A percentile compares a stretch with the other conserved stretches of the same genome.
phyloP scores from a whole-genome alignment of 2,113 vertebrate genomes.

The Chaetura pelagica region DNA sequence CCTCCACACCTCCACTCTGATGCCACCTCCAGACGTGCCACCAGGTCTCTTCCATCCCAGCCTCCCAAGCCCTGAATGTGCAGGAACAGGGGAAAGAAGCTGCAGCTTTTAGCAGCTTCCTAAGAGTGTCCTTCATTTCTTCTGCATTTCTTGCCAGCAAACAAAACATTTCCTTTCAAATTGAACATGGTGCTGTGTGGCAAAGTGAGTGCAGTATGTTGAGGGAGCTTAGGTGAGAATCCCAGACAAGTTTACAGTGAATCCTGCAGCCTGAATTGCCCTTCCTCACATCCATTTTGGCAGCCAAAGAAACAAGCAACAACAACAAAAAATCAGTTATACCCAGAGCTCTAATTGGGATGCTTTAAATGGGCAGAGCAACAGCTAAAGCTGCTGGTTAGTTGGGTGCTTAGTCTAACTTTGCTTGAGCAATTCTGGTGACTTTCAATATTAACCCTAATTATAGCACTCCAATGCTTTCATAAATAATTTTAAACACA shows the following conservation, averaged over 20 bases:
- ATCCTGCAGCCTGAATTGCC: background rate
- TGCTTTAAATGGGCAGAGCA: background rate
- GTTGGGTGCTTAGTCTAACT: background rate
- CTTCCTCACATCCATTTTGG: background rate
- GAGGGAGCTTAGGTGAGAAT: background rate
- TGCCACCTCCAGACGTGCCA: background rate
- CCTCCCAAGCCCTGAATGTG: background rate
- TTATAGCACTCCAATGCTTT: slow-evolving; percentile 36
- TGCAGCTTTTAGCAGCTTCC: background rate
- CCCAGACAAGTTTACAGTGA: background rate
- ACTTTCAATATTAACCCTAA: slow-evolving; percentile 42
- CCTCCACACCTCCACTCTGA: background rate
- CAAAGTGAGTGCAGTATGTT: background rate
- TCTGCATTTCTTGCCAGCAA: background rate
- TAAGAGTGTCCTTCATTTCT: background rate
- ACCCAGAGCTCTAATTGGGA: background rate
- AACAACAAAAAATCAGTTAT: background rate
- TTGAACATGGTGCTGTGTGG: background rate
- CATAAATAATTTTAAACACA: slow-evolving; percentile 38
- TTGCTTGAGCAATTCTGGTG: background rate
- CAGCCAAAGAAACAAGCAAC: background rate
- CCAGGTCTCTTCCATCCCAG: background rate
- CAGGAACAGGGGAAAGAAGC: background rate
- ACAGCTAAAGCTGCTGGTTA: background rate
- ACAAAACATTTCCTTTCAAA: background rate